Evolutionary conservation across 2,797 vertebrate species (phyloP).

Genomic region (Sebastolobus altivelis): DNA sequence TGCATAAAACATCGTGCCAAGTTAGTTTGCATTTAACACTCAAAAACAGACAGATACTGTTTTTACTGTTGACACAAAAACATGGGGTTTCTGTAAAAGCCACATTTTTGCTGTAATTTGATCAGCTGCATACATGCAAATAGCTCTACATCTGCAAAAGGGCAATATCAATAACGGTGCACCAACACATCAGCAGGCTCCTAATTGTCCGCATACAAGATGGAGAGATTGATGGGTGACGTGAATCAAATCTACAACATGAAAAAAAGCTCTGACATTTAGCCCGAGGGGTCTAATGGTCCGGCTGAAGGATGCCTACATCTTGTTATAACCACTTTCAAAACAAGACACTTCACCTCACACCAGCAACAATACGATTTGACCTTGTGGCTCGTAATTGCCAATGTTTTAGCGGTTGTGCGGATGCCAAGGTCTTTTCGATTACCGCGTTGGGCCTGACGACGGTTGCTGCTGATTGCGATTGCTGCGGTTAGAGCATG

Average conservation of each 20-base stretch:
- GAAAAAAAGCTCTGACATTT: conserved; percentile 69
- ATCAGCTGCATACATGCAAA: conserved; percentile 46
- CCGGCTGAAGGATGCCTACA: conserved; percentile 60
- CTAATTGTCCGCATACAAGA: conserved; percentile 69
- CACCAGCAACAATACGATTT: conserved; percentile 63
- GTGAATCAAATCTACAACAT: conserved; percentile 61
- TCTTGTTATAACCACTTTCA: conserved; percentile 65
- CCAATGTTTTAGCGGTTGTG: conserved; percentile 60
- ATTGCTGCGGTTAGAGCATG: conserved; percentile 67
- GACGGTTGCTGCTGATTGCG: conserved; percentile 71
- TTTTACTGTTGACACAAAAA: conserved; percentile 39
- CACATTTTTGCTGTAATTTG: conserved; percentile 45
- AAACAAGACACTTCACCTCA: conserved; percentile 72
- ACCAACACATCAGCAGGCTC: conserved; percentile 66
- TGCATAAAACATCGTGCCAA: conserved; percentile 45
- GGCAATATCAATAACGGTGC: conserved; percentile 67
- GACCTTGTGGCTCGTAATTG: conserved; percentile 77
- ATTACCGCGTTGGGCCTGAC: conserved; percentile 62
- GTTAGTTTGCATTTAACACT: conserved; percentile 28
- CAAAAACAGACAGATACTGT: conserved; percentile 12
- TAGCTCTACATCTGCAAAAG: conserved; percentile 60
- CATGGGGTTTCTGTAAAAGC: conserved; percentile 42
- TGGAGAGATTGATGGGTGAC: conserved; percentile 64
- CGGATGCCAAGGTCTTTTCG: conserved; percentile 50
- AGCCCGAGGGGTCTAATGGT: conserved; percentile 68